Conservation (phyloP, 2,888 invertebrate species). For the Ophonus ardosiacus region DNA sequence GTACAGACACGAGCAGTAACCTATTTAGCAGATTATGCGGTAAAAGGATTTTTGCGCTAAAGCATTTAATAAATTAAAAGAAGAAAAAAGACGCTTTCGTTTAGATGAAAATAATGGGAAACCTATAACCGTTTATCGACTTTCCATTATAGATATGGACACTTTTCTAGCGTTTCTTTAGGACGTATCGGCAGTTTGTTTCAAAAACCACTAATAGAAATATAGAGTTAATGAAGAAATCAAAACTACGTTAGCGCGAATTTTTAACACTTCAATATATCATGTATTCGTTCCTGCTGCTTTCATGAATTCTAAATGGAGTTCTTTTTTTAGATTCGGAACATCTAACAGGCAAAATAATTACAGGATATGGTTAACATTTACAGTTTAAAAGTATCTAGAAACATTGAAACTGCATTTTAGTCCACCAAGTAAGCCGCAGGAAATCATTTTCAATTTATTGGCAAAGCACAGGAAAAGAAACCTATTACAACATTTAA, state of each 20-base stretch:
- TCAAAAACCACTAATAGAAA: conserved; percentile 53
- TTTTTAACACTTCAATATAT: conserved; percentile 25
- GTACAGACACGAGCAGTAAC: conserved; percentile 28
- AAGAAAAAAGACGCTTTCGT: conserved; percentile 46
- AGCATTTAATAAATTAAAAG: conserved; percentile 60
- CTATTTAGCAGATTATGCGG: conserved; percentile 50
- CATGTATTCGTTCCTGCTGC: background rate
- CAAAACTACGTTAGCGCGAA: conserved; percentile 36
- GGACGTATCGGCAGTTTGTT: conserved; percentile 54
- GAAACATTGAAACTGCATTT: background rate
- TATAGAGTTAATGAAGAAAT: conserved; percentile 48
- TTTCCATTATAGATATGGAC: conserved; percentile 61
- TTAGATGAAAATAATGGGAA: conserved; percentile 61
- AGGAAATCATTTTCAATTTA: conserved; percentile 19
- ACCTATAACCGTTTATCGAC: conserved; percentile 59
- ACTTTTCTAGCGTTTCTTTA: conserved; percentile 57
- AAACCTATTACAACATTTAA: conserved; percentile 50
- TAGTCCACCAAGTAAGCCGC: background rate
- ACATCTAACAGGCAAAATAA: background rate
- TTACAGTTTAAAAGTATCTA: background rate
- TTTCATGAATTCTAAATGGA: conserved; percentile 11
- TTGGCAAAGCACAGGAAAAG: conserved; percentile 39
- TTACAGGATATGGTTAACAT: background rate
- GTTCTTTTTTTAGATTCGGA: background rate
- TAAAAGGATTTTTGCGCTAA: conserved; percentile 48